Evolutionary conservation across 2,888 invertebrate species (phyloP).

Genomic region (Cremastobaeus sp.): DNA sequence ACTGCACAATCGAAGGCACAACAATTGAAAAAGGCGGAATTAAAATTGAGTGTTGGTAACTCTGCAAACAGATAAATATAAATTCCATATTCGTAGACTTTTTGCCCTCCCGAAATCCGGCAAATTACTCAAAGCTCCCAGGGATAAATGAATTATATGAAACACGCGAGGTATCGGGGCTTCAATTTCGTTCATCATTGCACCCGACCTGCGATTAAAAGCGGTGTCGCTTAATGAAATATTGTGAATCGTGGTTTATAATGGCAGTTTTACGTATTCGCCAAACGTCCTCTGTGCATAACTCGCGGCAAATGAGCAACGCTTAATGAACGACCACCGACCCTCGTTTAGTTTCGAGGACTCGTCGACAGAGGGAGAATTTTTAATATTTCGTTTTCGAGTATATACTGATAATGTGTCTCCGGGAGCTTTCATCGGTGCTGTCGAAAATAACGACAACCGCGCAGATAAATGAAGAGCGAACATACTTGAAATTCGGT

Average conservation of each 20-base stretch:
- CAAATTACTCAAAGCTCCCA: conserved; percentile 40
- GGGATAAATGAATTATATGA: conserved; percentile 47
- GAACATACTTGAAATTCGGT: conserved; percentile 22
- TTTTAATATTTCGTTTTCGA: conserved; percentile 31
- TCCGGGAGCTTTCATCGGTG: conserved; percentile 30
- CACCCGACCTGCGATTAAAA: conserved; percentile 40
- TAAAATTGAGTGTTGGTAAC: conserved; percentile 5
- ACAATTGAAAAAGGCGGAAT: neutral
- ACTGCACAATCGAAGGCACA: too few relatives aligned
- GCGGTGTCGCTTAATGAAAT: conserved; percentile 53
- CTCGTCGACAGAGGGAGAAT: conserved; percentile 21
- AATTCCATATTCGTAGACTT: conserved; percentile 16
- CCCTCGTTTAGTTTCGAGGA: conserved; percentile 36
- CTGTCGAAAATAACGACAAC: conserved; percentile 24
- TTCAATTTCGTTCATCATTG: conserved; percentile 46
- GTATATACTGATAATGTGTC: conserved; percentile 34
- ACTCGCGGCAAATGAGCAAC: conserved; percentile 34
- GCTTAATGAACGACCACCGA: conserved; percentile 39
- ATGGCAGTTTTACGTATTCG: conserved; percentile 49
- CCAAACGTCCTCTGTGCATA: conserved; percentile 35
- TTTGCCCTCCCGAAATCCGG: conserved; percentile 25
- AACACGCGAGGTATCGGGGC: conserved; percentile 31
- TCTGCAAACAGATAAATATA: neutral
- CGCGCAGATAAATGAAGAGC: conserved; percentile 17
- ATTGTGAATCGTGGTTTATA: conserved; percentile 46